phyloP scores from a whole-genome alignment of 2,888 invertebrate genomes.

The Trimorus sp. region DNA sequence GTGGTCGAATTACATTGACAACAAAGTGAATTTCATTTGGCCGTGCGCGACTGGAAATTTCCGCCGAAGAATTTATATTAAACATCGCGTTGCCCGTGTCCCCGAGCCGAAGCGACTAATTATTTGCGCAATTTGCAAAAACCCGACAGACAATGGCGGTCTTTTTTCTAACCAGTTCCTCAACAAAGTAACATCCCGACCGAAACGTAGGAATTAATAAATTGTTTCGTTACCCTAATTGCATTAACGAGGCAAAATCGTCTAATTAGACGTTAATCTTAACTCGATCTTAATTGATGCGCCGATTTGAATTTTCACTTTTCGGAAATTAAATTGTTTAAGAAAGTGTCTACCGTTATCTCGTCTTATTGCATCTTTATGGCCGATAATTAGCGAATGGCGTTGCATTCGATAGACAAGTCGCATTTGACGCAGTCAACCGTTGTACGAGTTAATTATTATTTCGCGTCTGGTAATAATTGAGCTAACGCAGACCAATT shows the following conservation, averaged over 20 bases:
- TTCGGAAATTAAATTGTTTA: constrained; percentile 25
- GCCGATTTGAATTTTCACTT: constrained; percentile 46
- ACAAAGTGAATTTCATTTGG: constrained; percentile 30
- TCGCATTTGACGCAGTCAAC: not conserved
- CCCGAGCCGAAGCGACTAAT: constrained; percentile 10
- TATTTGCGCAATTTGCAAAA: constrained; percentile 31
- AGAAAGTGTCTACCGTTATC: constrained; percentile 32
- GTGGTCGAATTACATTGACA: constrained; percentile 39
- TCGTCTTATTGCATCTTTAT: constrained; percentile 21
- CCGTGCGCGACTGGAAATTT: not conserved
- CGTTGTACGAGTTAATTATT: not conserved
- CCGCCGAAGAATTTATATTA: constrained; percentile 23
- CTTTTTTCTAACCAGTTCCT: constrained; percentile 40
- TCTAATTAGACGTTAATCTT: constrained; percentile 54
- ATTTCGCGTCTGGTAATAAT: constrained; percentile 9
- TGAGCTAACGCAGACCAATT: constrained; percentile 2
- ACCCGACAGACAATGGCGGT: constrained; percentile 33
- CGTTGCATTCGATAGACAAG: constrained; percentile 15
- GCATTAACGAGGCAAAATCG: constrained; percentile 49
- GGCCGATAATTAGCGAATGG: constrained; percentile 15
- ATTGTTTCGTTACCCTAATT: constrained; percentile 50
- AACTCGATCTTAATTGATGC: constrained; percentile 43
- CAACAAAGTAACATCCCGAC: constrained; percentile 20
- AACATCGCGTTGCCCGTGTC: not conserved
- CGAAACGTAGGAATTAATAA: constrained; percentile 46